Evolutionary conservation across 2,888 invertebrate species (phyloP).

Genomic region (Mycalesis mineus): DNA sequence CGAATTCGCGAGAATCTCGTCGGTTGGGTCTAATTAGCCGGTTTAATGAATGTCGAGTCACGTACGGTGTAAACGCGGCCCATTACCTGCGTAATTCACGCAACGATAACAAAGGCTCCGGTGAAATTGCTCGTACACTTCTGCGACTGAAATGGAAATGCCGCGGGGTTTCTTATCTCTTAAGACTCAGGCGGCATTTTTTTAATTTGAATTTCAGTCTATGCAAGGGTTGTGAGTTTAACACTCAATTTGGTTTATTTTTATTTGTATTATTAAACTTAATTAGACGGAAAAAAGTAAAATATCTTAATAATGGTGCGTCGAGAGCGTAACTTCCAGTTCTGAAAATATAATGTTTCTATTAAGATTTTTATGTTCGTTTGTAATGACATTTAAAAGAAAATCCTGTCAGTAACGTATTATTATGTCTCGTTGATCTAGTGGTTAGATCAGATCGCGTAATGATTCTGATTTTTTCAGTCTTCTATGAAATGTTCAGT

Average conservation of each 20-base stretch:
- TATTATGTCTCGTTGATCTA: no score
- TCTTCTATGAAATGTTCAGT: no score
- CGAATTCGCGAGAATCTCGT: conserved; percentile 35
- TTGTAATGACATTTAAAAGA: no score
- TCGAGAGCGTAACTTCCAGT: no score
- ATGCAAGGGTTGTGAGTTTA: neutral
- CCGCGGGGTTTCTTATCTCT: conserved; percentile 19
- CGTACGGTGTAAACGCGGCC: conserved; percentile 69
- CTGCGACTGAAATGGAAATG: conserved; percentile 23
- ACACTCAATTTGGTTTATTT: neutral
- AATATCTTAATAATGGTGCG: no score
- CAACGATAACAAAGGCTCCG: conserved; percentile 60
- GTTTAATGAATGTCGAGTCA: conserved; percentile 72
- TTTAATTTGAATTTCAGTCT: neutral
- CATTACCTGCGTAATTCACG: conserved; percentile 72
- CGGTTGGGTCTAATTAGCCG: conserved; percentile 69
- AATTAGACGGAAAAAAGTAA: neutral
- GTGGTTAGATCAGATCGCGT: no score
- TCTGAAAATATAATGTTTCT: no score
- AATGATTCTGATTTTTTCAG: no score
- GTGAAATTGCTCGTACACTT: conserved; percentile 23
- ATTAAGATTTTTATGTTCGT: no score
- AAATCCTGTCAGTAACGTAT: no score
- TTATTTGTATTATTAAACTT: neutral
- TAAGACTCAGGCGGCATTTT: conserved; percentile 5